Percentiles rank a stretch among this genome's conserved stretches.
Conservation (phyloP, 2,797 vertebrate genomes). For the Octomys mimax region DNA sequence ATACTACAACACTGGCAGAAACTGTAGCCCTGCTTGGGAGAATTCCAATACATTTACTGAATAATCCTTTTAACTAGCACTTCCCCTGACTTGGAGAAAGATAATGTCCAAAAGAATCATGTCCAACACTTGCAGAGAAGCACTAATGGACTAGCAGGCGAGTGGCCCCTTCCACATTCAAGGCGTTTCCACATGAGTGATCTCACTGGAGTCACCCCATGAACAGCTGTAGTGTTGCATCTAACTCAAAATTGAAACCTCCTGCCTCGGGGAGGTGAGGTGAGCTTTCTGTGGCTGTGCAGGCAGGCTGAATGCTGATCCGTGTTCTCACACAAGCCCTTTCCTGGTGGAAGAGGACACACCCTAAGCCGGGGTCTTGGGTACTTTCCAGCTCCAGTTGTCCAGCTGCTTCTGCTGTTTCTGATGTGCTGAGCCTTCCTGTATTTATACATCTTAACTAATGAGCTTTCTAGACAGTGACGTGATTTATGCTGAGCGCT, state of each 20-base stretch:
- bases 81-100: neutral
- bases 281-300: neutral
- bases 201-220: neutral
- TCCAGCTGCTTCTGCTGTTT: constrained; percentile 26
- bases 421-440: neutral
- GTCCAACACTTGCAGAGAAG: neutral
- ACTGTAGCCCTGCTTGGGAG: neutral
- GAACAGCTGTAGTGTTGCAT: neutral
- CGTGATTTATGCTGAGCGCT: constrained; percentile 14
- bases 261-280: neutral
- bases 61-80: neutral
- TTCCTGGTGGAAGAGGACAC: neutral
- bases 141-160: neutral
- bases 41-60: neutral
- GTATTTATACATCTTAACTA: constrained; percentile 55
- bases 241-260: neutral
- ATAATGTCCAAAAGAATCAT: neutral
- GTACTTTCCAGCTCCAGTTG: neutral
- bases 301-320: neutral
- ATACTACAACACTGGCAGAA: neutral
- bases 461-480: constrained; percentile 4
- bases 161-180: neutral
- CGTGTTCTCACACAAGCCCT: neutral
- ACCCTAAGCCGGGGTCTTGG: neutral
- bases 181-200: neutral